Evolutionary conservation across 1,140 invertebrate species (phyloP).

Genomic region (Drosophila nigromelanica): DNA sequence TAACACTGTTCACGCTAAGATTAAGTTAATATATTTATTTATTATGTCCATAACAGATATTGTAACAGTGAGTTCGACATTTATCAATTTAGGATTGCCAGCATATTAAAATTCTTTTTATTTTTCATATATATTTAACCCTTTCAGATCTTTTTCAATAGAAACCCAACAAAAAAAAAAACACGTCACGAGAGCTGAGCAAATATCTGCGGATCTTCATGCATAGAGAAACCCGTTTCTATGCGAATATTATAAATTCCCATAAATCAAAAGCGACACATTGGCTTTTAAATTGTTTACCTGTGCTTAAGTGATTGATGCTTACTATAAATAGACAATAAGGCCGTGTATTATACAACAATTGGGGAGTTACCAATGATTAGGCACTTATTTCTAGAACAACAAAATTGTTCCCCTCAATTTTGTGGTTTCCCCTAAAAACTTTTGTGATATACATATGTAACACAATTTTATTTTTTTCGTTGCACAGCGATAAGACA

Average conservation of each 20-base stretch:
- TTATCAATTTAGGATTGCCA: too few species aligned
- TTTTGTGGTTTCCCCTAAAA: constrained; percentile 1
- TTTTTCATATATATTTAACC: background rate
- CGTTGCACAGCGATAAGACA: background rate
- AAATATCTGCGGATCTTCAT: constrained; percentile 6
- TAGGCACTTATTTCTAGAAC: background rate
- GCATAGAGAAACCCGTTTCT: constrained; percentile 21
- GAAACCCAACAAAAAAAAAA: constrained; percentile 5
- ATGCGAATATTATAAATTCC: constrained; percentile 27
- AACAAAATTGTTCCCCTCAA: background rate
- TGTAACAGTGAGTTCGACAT: too few species aligned
- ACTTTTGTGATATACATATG: background rate
- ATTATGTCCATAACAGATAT: too few species aligned
- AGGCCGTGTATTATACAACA: background rate
- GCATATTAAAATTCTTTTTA: too few species aligned
- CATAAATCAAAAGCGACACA: constrained; percentile 24
- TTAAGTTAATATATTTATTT: too few species aligned
- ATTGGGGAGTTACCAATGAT: background rate
- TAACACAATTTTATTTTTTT: background rate
- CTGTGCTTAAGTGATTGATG: constrained; percentile 29
- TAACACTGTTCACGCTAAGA: too few species aligned
- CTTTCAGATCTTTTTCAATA: constrained; percentile 1
- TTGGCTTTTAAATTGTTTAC: constrained; percentile 21
- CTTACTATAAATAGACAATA: constrained; percentile 9
- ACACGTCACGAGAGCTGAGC: constrained; percentile 4